Evolutionary conservation across 2,113 vertebrate genomes (phyloP).

Genomic region (Pogonocichla stellata): DNA sequence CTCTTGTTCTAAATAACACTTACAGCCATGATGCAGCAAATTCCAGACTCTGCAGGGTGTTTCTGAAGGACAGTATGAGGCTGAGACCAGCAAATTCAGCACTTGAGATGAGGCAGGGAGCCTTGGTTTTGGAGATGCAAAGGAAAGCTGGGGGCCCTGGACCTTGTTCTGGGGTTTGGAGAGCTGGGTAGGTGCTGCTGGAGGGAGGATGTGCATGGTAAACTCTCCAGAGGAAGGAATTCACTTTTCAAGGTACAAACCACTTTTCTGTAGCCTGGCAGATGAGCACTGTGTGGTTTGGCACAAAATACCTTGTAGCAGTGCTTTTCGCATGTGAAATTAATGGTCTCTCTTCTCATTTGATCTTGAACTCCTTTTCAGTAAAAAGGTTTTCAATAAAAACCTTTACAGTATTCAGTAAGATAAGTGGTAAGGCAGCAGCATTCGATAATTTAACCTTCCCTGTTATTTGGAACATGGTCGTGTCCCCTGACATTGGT

Average conservation of each 20-base stretch:
- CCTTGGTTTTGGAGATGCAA: neutral
- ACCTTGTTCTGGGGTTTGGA: neutral
- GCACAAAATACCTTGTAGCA: neutral
- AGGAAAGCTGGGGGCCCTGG: neutral
- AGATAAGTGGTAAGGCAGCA: constrained; percentile 56
- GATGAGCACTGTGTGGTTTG: neutral
- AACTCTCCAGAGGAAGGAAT: neutral
- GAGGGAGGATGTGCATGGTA: neutral
- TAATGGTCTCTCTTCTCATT: neutral
- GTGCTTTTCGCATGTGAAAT: constrained; percentile 3
- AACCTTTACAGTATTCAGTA: constrained; percentile 41
- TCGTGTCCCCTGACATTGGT: constrained; percentile 48
- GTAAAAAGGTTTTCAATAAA: constrained; percentile 65
- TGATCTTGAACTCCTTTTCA: constrained; percentile 49
- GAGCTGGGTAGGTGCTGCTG: neutral
- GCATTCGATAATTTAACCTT: constrained; percentile 57
- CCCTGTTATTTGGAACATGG: constrained; percentile 51
- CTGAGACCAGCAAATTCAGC: neutral
- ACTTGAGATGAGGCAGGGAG: neutral
- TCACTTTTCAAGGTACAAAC: neutral
- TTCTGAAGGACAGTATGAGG: neutral
- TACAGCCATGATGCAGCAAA: neutral
- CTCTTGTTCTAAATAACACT: neutral
- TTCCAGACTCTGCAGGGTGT: neutral
- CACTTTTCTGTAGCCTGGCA: constrained; percentile 1